Evolutionary conservation across 1,140 invertebrate species (phyloP), one percentile per base, ranked within the genome.

Genomic region (Formica exsecta): DNA sequence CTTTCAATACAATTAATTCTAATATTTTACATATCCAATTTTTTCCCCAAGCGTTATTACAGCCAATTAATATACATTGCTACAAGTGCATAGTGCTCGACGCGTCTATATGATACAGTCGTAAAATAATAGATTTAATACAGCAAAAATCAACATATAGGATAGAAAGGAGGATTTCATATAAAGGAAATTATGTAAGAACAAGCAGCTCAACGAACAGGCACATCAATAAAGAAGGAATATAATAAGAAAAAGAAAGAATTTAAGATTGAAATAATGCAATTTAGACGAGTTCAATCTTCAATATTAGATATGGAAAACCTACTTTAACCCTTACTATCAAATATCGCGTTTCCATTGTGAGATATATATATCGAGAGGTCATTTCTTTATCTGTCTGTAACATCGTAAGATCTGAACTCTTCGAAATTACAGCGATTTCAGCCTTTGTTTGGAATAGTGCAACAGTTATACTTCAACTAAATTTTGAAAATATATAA

Each of bases 71-170:
- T 73, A 66, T 32, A 80, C 38, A 22, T 61, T 62, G 54, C 79
- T 83, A 74, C 68, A 74, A 41, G 79, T 83, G 79, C 68, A 83
- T 48, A 62, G 79, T 83, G 79, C 68, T 81, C 19, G 38, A 71
- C 22, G 70, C 61, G 36, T 48, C 38, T 73, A 59, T 48, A 74
- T 83, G 3, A 0, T 32, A 81, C 19, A 81, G 38, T 54, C 29
- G 29, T 61, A 38, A 48, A 71, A 84, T 19, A 29, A 68, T 11
- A 54, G 11, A 83, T 64, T 64, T 66, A 16, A 68, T 62, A 73
- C 6, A 85, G 54, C 66, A 8, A 19, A 88, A 89, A 79, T 85
- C 38, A 79, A 85, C 38, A 75, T 77, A 65, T 19, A 41, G 70
- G 29, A 19, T 29, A 22, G 11, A 54, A 65, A 76, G 38, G 38